Percentiles rank a stretch among this genome's conserved stretches.
phyloP scores from a whole-genome alignment of 2,113 vertebrate species.

The Petromus typicus region DNA sequence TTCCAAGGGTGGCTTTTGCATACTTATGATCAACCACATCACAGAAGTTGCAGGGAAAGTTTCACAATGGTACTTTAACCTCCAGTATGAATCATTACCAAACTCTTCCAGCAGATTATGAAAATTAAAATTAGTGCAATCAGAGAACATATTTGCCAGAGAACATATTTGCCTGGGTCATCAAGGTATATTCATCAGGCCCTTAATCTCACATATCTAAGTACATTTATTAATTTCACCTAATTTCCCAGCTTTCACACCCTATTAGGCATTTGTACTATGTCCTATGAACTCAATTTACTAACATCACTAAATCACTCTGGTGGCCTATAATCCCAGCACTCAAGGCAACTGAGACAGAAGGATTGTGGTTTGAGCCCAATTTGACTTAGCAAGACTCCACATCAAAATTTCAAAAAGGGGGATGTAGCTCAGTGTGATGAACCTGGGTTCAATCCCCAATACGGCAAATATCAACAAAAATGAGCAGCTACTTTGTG shows the following conservation, averaged over 20 bases:
- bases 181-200: not conserved
- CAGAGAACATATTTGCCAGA: not conserved
- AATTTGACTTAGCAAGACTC: not conserved
- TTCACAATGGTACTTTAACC: not conserved
- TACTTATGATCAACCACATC: not conserved
- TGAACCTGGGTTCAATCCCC: not conserved
- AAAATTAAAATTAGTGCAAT: constrained; percentile 43
- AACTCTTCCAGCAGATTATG: constrained; percentile 14
- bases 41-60: not conserved
- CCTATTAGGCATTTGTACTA: not conserved
- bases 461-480: not conserved
- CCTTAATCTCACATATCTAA: not conserved
- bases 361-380: not conserved
- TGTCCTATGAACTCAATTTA: not conserved
- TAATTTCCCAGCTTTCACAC: not conserved
- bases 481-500: not conserved
- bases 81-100: not conserved
- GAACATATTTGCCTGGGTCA: not conserved
- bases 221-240: constrained; percentile 15
- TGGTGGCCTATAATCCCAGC: not conserved
- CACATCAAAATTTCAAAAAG: not conserved
- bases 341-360: not conserved
- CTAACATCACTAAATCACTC: not conserved
- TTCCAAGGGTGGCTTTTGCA: not conserved
- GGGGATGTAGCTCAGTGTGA: not conserved